A percentile compares a stretch with the other conserved stretches of the same genome.
Conservation (phyloP, 2,797 vertebrate genomes). For the Premnoplex brunnescens region DNA sequence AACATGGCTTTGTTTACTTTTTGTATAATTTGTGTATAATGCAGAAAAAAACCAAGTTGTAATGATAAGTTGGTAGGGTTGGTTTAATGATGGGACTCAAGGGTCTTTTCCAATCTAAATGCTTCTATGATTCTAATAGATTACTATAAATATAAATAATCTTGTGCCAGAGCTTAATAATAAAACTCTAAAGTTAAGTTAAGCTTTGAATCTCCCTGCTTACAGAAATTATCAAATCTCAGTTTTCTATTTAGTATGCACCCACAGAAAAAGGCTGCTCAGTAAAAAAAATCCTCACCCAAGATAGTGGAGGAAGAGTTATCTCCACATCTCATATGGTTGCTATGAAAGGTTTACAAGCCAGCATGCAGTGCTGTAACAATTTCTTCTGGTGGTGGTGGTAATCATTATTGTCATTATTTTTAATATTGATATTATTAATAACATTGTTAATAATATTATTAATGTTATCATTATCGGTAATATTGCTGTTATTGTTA, state of each 20-base stretch:
- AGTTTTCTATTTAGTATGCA: background rate
- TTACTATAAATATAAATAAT: background rate
- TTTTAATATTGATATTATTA: background rate
- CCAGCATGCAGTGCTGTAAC: background rate
- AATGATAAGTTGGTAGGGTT: background rate
- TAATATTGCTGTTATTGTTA: background rate
- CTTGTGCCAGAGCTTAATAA: background rate
- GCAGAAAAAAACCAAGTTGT: background rate
- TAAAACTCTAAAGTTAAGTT: background rate
- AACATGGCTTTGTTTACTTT: background rate
- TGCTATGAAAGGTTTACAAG: background rate
- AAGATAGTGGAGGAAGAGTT: background rate
- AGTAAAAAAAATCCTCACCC: background rate
- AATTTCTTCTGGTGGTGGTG: background rate
- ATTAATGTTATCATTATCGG: background rate
- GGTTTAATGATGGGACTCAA: background rate
- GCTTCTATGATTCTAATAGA: background rate
- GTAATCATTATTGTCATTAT: background rate
- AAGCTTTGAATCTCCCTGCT: background rate
- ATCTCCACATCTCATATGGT: fast-evolving
- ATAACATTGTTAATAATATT: background rate
- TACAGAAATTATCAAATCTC: background rate
- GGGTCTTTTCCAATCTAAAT: background rate
- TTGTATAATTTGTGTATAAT: background rate
- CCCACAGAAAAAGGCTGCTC: background rate